phyloP scores from a whole-genome alignment of 2,888 invertebrate species.

The Caenorhabditis becei region DNA sequence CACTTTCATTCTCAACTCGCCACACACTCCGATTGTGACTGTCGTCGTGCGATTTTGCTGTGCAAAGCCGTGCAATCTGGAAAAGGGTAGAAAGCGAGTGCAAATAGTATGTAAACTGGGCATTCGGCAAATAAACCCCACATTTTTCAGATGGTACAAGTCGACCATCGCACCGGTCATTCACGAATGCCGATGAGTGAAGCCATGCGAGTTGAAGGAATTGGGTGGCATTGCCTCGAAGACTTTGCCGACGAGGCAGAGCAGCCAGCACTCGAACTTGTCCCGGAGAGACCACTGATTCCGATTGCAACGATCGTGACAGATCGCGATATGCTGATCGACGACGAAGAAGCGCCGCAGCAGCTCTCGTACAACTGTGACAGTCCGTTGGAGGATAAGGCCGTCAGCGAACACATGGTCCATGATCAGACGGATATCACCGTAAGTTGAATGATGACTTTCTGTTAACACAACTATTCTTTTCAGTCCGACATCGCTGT shows the following conservation, averaged over 20 bases:
- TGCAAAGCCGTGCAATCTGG: slow-evolving; percentile 25
- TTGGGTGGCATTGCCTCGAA: slow-evolving; percentile 32
- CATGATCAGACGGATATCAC: slow-evolving; percentile 34
- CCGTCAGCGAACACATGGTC: background rate
- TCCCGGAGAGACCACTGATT: background rate
- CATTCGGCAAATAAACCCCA: background rate
- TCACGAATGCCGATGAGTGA: slow-evolving; percentile 2
- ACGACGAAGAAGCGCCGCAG: slow-evolving; percentile 46
- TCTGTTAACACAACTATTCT: too few relatives aligned
- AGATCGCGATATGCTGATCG: slow-evolving; percentile 27
- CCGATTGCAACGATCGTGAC: slow-evolving; percentile 37
- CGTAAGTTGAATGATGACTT: slow-evolving; percentile 5
- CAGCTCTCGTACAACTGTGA: slow-evolving; percentile 29
- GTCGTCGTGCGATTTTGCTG: slow-evolving; percentile 46
- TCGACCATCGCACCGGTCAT: slow-evolving; percentile 57
- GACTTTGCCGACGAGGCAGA: slow-evolving; percentile 20
- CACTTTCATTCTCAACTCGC: slow-evolving; percentile 39
- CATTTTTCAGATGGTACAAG: slow-evolving; percentile 38
- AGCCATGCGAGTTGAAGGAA: slow-evolving; percentile 13
- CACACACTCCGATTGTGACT: slow-evolving; percentile 39
- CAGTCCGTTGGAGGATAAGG: too few relatives aligned
- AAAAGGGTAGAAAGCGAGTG: slow-evolving; percentile 9
- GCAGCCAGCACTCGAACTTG: too few relatives aligned
- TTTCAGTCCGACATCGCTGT: slow-evolving; percentile 29
- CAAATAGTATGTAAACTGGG: too few relatives aligned